Evolutionary conservation across 2,113 vertebrate genomes (phyloP).

Genomic region (Cairina moschata): DNA sequence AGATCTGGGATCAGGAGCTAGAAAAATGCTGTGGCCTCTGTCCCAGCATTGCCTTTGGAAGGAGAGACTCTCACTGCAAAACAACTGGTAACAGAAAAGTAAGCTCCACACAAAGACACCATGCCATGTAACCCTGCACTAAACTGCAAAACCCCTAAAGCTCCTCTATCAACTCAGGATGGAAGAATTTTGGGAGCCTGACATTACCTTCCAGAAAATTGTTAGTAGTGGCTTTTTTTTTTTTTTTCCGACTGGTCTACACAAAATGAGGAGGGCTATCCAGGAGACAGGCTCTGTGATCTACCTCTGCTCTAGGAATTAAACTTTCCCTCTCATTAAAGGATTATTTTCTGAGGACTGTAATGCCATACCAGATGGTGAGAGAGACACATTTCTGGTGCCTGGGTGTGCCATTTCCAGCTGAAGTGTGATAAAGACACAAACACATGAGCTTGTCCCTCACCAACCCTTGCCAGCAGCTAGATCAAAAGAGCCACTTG

Average conservation of each 20-base stretch:
- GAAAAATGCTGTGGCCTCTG: background rate
- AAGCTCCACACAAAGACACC: background rate
- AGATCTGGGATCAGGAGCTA: background rate
- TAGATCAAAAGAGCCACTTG: background rate
- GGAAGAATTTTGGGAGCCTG: background rate
- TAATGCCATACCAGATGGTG: background rate
- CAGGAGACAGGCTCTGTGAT: background rate
- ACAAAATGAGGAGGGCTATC: background rate
- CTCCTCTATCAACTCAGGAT: background rate
- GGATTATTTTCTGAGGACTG: background rate
- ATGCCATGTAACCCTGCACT: background rate
- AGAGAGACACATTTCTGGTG: background rate
- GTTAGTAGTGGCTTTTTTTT: background rate
- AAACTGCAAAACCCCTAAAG: background rate
- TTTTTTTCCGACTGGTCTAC: background rate
- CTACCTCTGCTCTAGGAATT: background rate
- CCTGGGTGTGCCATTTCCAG: background rate
- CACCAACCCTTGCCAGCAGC: background rate
- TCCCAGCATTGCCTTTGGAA: background rate
- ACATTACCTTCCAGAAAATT: background rate
- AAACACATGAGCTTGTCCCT: background rate
- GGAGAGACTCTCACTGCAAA: fast-evolving
- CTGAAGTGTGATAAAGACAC: background rate
- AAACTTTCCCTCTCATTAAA: background rate
- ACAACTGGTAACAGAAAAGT: background rate